phyloP scores from a whole-genome alignment of 2,113 vertebrate species.

The Candoia aspera region DNA sequence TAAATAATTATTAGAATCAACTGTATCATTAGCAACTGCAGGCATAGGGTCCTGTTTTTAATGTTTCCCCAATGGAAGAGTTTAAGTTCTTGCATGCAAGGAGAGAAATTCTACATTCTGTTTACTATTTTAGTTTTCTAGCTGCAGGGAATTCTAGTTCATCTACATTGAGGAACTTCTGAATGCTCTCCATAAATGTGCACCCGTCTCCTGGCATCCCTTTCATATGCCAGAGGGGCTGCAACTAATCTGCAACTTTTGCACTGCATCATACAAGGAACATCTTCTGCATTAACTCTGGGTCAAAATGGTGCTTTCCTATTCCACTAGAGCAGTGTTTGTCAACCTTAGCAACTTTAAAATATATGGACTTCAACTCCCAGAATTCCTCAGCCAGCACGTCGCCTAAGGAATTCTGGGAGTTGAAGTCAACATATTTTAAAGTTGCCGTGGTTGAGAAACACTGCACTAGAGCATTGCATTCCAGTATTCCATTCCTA shows the following conservation, averaged over 20 bases:
- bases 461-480: background rate
- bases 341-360: background rate
- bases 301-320: background rate
- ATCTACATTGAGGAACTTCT: background rate
- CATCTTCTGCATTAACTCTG: constrained; percentile 4
- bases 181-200: background rate
- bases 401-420: background rate
- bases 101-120: background rate
- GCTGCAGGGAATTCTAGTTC: background rate
- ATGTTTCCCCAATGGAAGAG: background rate
- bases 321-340: background rate
- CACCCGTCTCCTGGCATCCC: background rate
- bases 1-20: background rate
- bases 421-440: background rate
- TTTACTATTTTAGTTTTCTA: background rate
- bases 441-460: background rate
- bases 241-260: constrained; percentile 30
- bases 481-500: background rate
- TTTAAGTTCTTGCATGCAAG: background rate
- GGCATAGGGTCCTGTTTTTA: background rate
- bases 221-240: background rate
- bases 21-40: background rate
- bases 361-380: background rate
- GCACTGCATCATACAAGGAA: background rate
- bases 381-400: background rate